Evolutionary conservation across 2,113 vertebrate species (phyloP).

Genomic region (Elaphurus davidianus): DNA sequence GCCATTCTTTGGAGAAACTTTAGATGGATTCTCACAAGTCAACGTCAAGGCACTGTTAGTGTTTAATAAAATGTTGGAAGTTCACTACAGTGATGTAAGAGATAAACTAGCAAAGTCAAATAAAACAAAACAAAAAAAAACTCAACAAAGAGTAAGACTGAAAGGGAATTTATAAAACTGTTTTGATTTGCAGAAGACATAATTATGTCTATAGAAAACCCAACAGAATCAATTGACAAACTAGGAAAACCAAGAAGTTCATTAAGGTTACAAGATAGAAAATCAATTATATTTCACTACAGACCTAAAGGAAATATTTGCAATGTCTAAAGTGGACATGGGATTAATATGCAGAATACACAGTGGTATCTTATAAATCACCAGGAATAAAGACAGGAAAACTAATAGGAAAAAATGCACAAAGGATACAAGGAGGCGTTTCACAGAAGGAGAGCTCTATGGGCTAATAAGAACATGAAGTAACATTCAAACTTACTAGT

Average conservation of each 20-base stretch:
- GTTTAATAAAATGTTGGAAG: neutral
- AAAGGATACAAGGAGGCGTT: neutral
- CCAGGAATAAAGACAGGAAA: slow-evolving; percentile 2
- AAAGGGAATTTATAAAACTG: neutral
- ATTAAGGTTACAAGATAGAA: neutral
- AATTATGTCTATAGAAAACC: slow-evolving; percentile 14
- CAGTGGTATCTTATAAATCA: neutral
- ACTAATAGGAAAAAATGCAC: neutral
- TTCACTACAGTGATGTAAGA: neutral
- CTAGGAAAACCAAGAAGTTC: slow-evolving; percentile 27
- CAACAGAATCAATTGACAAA: neutral
- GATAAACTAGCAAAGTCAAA: neutral
- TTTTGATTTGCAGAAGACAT: slow-evolving; percentile 21
- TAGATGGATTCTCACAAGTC: neutral
- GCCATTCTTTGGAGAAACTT: neutral
- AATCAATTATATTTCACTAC: slow-evolving; percentile 15
- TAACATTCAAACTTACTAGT: neutral
- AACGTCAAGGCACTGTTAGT: neutral
- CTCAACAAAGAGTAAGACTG: neutral
- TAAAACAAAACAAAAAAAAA: neutral
- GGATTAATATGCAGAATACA: neutral
- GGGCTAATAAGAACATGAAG: neutral
- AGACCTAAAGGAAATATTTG: slow-evolving; percentile 33
- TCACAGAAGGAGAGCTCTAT: neutral
- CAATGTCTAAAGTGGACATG: neutral